phyloP scores from a whole-genome alignment of 2,113 vertebrate species.

The Vidua chalybeata region DNA sequence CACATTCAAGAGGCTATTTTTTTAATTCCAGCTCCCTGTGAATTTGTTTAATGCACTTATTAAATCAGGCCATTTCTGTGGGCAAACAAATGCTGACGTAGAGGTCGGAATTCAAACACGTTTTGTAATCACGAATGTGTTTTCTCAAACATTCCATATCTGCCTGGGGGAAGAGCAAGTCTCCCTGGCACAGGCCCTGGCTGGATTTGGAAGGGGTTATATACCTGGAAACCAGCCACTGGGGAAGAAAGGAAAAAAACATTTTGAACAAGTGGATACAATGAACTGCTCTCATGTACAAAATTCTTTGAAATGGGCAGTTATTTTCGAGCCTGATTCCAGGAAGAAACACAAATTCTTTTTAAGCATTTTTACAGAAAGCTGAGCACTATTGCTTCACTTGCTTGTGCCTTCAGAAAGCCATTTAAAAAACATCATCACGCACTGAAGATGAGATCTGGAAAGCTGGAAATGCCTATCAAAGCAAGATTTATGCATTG shows the following conservation, averaged over 20 bases:
- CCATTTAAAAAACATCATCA: neutral
- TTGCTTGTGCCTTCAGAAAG: neutral
- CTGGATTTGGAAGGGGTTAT: constrained; percentile 50
- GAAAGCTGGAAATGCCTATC: constrained; percentile 65
- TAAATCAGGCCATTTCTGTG: constrained; percentile 18
- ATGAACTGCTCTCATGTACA: constrained; percentile 16
- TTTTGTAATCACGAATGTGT: constrained; percentile 35
- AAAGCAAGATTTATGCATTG: constrained; percentile 64
- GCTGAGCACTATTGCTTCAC: constrained; percentile 23
- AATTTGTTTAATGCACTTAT: constrained; percentile 17
- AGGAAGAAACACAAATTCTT: constrained; percentile 23
- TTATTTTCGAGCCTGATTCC: constrained; percentile 13
- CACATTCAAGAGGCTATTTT: neutral
- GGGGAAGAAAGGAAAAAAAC: constrained; percentile 61
- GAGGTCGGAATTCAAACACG: constrained; percentile 35
- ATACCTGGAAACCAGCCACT: constrained; percentile 56
- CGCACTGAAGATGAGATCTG: constrained; percentile 21
- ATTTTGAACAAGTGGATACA: constrained; percentile 56
- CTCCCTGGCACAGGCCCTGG: constrained; percentile 51
- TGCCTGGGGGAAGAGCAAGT: constrained; percentile 49
- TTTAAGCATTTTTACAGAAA: constrained; percentile 28
- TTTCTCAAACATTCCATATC: constrained; percentile 63
- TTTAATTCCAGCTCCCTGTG: neutral
- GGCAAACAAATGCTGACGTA: constrained; percentile 44
- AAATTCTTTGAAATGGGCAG: constrained; percentile 46